Conservation (phyloP, 2,113 vertebrate genomes). For the Calidris pygmaea region DNA sequence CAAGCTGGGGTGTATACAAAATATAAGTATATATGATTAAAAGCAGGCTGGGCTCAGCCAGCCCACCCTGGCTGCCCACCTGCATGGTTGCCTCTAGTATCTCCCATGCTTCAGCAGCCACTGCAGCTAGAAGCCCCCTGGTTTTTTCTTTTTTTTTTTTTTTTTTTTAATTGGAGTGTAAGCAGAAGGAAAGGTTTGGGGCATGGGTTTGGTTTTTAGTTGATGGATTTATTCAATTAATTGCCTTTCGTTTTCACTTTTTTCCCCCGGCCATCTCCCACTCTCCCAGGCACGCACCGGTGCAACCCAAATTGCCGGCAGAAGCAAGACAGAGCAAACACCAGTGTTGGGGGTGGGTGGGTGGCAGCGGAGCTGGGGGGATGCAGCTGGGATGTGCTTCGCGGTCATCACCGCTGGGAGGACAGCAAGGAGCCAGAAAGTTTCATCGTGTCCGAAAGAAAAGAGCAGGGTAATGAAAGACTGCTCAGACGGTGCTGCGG, state of each 20-base stretch:
- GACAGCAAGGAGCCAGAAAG: slow-evolving; percentile 45
- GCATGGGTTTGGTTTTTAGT: neutral
- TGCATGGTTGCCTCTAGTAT: neutral
- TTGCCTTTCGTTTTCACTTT: neutral
- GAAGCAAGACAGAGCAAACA: neutral
- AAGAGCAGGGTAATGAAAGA: slow-evolving; percentile 39
- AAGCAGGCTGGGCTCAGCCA: neutral
- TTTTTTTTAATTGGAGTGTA: neutral
- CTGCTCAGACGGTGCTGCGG: neutral
- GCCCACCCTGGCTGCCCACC: neutral
- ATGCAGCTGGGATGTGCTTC: neutral
- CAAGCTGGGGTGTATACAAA: neutral
- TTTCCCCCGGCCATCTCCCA: neutral
- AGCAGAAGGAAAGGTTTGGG: neutral
- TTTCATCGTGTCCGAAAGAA: slow-evolving; percentile 47
- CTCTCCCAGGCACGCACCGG: neutral
- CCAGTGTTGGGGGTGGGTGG: neutral
- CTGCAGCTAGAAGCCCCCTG: neutral
- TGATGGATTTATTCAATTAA: neutral
- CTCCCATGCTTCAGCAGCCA: neutral
- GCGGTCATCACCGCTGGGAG: neutral
- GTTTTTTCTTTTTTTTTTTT: neutral
- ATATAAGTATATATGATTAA: accelerated
- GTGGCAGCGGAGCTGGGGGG: neutral
- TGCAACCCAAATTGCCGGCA: neutral